Percentiles rank a stretch among this genome's conserved stretches.
phyloP scores from a whole-genome alignment of 2,797 vertebrate species.

The Onychomys leucogaster region DNA sequence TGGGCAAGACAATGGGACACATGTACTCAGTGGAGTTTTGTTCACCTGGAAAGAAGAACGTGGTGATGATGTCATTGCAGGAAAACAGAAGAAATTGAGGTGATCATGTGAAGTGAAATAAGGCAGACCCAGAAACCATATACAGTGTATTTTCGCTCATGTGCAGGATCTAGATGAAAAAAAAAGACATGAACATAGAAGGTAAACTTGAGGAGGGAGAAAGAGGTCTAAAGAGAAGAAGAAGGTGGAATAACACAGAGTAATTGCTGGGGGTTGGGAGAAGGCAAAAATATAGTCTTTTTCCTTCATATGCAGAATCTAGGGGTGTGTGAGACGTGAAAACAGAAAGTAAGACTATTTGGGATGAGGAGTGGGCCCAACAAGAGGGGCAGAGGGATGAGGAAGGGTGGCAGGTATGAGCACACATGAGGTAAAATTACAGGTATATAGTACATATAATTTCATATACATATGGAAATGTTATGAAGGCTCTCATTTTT shows the following conservation, averaged over 20 bases:
- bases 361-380: not conserved
- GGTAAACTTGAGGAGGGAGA: not conserved
- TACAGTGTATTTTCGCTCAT: not conserved
- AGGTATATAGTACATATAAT: not conserved
- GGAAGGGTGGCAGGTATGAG: no score
- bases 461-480: not conserved
- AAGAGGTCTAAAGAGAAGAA: not conserved
- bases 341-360: not conserved
- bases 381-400: not conserved
- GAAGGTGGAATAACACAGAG: not conserved
- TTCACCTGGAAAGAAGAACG: not conserved
- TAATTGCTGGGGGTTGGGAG: not conserved
- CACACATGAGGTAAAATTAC: not conserved
- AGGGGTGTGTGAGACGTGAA: not conserved
- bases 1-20: no score
- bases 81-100: not conserved
- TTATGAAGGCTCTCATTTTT: not conserved
- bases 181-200: not conserved
- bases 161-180: no score
- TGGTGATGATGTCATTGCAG: rapidly evolving
- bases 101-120: not conserved
- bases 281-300: not conserved
- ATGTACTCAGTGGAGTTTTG: not conserved
- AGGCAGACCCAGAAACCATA: not conserved
- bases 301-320: not conserved